phyloP scores from a whole-genome alignment of 2,797 vertebrate genomes.

The Philypnodon macrostomus region DNA sequence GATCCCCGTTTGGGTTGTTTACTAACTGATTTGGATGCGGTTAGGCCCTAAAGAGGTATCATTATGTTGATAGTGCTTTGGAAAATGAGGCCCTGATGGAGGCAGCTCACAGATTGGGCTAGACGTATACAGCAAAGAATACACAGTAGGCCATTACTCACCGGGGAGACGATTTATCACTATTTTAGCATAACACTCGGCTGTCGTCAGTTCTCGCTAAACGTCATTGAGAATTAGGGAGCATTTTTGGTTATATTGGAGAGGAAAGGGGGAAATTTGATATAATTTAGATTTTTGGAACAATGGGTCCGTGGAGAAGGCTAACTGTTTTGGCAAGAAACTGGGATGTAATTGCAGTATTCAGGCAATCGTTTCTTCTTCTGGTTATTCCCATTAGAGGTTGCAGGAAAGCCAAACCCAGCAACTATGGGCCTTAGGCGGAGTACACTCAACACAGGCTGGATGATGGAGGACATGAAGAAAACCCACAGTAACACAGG shows the following conservation, averaged over 20 bases:
- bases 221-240: conserved; percentile 41
- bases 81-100: conserved; percentile 78
- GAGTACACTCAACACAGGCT: too few species aligned
- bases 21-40: conserved; percentile 82
- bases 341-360: neutral
- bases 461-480: too few species aligned
- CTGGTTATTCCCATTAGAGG: too few species aligned
- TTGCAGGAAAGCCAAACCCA: too few species aligned
- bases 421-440: too few species aligned
- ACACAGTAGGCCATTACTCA: conserved; percentile 43
- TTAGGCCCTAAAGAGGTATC: conserved; percentile 79
- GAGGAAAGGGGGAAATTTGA: conserved; percentile 28
- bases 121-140: conserved; percentile 65
- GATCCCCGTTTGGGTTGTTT: conserved; percentile 81
- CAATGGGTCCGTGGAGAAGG: too few species aligned
- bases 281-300: conserved; percentile 35
- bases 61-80: conserved; percentile 77
- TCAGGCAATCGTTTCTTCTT: too few species aligned
- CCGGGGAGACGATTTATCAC: conserved; percentile 51
- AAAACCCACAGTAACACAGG: too few species aligned
- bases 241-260: conserved; percentile 23
- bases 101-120: conserved; percentile 56
- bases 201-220: conserved; percentile 44
- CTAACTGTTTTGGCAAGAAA: conserved; percentile 4
- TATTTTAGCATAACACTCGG: conserved; percentile 50